These are phyloP conservation scores for Guaruba guarouba DNA, from an alignment of 2,113 vertebrate genomes.

Conservation along the genomic window DNA sequence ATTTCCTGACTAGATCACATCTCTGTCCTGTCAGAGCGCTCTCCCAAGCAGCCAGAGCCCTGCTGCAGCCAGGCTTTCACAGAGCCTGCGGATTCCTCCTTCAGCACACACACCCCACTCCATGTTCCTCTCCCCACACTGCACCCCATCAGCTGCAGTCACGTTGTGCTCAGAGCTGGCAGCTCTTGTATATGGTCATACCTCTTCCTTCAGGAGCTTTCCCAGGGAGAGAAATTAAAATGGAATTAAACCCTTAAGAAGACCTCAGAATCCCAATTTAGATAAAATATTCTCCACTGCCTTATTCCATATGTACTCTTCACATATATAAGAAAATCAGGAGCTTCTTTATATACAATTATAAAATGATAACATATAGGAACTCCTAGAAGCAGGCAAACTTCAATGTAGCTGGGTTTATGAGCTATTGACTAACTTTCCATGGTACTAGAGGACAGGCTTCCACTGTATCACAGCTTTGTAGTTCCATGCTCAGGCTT, in stretches of 20 bases:
- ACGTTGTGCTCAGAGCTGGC: not conserved
- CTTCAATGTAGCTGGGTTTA: not conserved
- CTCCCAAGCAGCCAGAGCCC: not conserved
- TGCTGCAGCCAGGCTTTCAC: not conserved
- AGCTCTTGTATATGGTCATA: not conserved
- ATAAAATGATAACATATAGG: not conserved
- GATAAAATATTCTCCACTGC: not conserved
- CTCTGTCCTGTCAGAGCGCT: not conserved
- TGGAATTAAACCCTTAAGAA: not conserved
- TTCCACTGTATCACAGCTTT: not conserved
- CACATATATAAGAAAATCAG: not conserved
- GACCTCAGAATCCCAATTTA: not conserved
- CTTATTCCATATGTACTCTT: not conserved
- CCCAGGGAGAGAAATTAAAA: not conserved
- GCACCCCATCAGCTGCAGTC: not conserved
- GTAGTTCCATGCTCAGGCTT: not conserved
- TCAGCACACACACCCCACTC: rapidly evolving
- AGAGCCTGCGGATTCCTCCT: not conserved
- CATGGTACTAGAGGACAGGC: not conserved
- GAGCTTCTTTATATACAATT: not conserved
- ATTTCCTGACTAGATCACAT: not conserved
- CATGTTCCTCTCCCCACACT: not conserved
- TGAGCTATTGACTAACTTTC: not conserved
- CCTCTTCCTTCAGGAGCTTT: not conserved
- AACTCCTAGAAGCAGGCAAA: not conserved